Evolutionary conservation across 2,888 invertebrate genomes (phyloP).

Genomic region (Eulithis prunata): DNA sequence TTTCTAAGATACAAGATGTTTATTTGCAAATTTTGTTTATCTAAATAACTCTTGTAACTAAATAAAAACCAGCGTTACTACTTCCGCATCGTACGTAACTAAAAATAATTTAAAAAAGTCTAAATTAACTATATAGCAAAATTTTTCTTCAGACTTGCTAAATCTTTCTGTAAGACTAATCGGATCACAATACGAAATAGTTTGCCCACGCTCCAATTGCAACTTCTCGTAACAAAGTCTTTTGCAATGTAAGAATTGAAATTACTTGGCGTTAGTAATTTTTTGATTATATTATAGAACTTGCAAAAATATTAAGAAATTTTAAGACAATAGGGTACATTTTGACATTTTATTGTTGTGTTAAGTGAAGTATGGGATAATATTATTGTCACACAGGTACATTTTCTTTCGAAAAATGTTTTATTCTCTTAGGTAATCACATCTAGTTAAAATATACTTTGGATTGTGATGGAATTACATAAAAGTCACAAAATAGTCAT

Average conservation of each 20-base stretch:
- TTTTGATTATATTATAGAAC: constrained; percentile 23
- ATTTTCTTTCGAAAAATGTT: too few species aligned
- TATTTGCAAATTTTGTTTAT: too few species aligned
- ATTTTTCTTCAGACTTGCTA: neutral
- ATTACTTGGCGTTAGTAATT: constrained; percentile 21
- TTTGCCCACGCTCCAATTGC: constrained; percentile 59
- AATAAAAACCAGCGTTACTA: too few species aligned
- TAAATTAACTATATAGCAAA: too few species aligned
- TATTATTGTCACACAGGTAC: neutral
- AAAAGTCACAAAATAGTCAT: too few species aligned
- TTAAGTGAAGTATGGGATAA: constrained; percentile 8
- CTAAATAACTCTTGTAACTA: too few species aligned
- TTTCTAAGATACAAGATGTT: too few species aligned
- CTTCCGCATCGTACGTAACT: too few species aligned
- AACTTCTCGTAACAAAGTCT: constrained; percentile 50
- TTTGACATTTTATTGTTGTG: constrained; percentile 10
- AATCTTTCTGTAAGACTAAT: constrained; percentile 23
- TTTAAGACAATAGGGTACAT: constrained; percentile 11
- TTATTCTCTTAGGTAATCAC: too few species aligned
- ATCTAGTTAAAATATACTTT: too few species aligned
- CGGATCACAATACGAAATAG: constrained; percentile 43
- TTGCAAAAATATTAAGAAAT: constrained; percentile 30
- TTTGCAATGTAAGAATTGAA: constrained; percentile 45
- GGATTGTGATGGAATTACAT: too few species aligned
- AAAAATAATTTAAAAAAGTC: too few species aligned